Base-by-base conservation (phyloP, 2,113 vertebrate genomes). In the Vanacampus margaritifer region DNA sequence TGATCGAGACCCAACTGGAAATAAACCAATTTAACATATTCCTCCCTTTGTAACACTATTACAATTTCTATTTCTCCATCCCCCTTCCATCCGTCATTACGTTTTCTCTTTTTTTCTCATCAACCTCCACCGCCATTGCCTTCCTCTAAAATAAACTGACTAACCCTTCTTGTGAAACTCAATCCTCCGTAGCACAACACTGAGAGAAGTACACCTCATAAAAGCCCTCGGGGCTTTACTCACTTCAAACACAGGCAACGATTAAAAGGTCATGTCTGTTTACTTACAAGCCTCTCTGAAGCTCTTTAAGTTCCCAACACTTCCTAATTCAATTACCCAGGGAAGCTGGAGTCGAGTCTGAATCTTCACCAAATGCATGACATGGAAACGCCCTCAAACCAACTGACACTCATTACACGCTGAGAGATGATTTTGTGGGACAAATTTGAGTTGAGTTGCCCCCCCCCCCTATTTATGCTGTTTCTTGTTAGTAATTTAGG, bases 291-390 rank as follows among this genome's bases (percentile, higher is more conserved):
- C 80, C 87, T 86, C 79, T 88, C 84, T 87, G 79, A 79, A 69
- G 86, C 85, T 87, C 79, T 86, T 85, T 82, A 84, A 75, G 80
- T 82, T 82, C 82, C 79, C 76, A 76, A 85, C 81, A 85, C 85
- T 87, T 90, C 87, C 86, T 88, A 85, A 89, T 89, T 89, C 77
- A 89, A 90, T 89, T 88, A 89, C 48, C 57, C 67, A 74, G 78
- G 71, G 60, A 71, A 81, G 76, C 71, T 75, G 77, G 60, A 75
- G 73, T 80, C 68, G 64, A 77, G 73, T 66, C 73, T 41, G 62
- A 79, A 77, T 84, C 76, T 71, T 74, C 60, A 64, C 73, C 67
- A 78, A 82, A 81, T 64, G 43, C 73, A 78, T 66, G 65, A 79
- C 41, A 37, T 65, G 74, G 75, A 84, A 82, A 78, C 83, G 77